A percentile compares a stretch with the other conserved stretches of the same genome.
Conservation (phyloP, 2,797 vertebrate genomes). For the Malacoctenus gilli region DNA sequence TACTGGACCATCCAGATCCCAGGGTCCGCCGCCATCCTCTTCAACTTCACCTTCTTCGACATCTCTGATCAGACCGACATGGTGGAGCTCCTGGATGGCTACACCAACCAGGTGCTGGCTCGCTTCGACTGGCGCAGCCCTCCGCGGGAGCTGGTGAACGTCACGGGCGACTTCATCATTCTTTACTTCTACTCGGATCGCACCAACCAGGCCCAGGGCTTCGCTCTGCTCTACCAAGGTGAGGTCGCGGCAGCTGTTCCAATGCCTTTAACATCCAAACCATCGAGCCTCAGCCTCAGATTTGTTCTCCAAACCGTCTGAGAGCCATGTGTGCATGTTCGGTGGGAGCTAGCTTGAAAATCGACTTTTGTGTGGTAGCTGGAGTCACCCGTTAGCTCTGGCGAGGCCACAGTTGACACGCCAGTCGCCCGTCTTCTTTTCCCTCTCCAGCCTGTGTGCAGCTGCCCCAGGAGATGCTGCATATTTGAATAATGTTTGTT, state of each 20-base stretch:
- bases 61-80: slow-evolving; percentile 94
- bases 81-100: slow-evolving; percentile 94
- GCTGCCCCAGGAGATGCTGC: slow-evolving; percentile 46
- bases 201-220: slow-evolving; percentile 93
- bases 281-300: too few relatives aligned
- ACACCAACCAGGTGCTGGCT: slow-evolving; percentile 88
- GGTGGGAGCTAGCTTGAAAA: background rate
- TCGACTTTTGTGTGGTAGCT: slow-evolving; percentile 49
- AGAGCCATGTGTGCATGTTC: slow-evolving; percentile 49
- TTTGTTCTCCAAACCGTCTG: too few relatives aligned
- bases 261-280: too few relatives aligned
- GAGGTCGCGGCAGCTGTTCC: background rate
- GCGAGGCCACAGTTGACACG: slow-evolving; percentile 34
- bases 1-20: slow-evolving; percentile 97
- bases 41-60: slow-evolving; percentile 95
- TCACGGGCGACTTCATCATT: slow-evolving; percentile 92
- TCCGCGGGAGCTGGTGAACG: slow-evolving; percentile 85
- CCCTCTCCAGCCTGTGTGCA: slow-evolving; percentile 66
- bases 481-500: slow-evolving; percentile 66
- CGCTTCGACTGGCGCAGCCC: slow-evolving; percentile 89
- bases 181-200: slow-evolving; percentile 97
- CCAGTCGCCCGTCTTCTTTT: slow-evolving; percentile 52
- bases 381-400: slow-evolving; percentile 17
- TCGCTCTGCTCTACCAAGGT: slow-evolving; percentile 94
- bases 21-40: slow-evolving; percentile 86